These are phyloP conservation scores for Cydia amplana DNA, from an alignment of 1,140 invertebrate genomes.

Conservation along the genomic window DNA sequence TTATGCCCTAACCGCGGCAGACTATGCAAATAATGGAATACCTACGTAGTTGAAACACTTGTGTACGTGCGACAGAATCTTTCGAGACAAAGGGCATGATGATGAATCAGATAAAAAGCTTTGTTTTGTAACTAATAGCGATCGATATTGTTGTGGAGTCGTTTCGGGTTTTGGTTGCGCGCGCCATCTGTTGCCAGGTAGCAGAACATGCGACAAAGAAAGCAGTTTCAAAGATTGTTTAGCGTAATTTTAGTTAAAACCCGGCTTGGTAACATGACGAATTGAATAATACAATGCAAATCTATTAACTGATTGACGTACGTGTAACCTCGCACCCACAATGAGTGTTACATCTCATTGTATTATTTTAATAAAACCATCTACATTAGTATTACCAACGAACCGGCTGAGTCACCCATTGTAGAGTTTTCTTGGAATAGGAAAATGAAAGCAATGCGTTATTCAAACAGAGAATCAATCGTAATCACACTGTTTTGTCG, in stretches of 20 bases:
- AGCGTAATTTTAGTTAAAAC: conserved; percentile 28
- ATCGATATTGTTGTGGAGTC: conserved; percentile 22
- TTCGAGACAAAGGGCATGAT: conserved; percentile 27
- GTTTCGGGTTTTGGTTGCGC: neutral
- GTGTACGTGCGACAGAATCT: conserved; percentile 26
- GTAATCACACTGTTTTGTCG: conserved; percentile 65
- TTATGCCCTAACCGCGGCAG: conserved; percentile 45
- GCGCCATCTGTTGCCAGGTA: conserved; percentile 48
- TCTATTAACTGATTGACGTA: conserved; percentile 67
- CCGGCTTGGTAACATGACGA: conserved; percentile 14
- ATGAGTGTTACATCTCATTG: conserved; percentile 58
- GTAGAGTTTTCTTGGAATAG: conserved; percentile 74
- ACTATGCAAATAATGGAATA: conserved; percentile 33
- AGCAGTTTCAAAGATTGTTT: conserved; percentile 7
- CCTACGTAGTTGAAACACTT: conserved; percentile 27
- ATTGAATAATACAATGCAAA: conserved; percentile 37
- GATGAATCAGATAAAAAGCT: conserved; percentile 31
- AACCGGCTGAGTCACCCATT: conserved; percentile 73
- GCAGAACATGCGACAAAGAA: conserved; percentile 21
- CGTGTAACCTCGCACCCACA: conserved; percentile 36
- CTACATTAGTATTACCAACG: conserved; percentile 54
- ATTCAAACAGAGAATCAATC: conserved; percentile 73
- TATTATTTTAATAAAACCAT: conserved; percentile 66
- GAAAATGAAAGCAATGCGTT: conserved; percentile 69
- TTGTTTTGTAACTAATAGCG: conserved; percentile 28